Conservation (phyloP, 64 coral and sea anemone genomes). For the Actinia tenebrosa region DNA sequence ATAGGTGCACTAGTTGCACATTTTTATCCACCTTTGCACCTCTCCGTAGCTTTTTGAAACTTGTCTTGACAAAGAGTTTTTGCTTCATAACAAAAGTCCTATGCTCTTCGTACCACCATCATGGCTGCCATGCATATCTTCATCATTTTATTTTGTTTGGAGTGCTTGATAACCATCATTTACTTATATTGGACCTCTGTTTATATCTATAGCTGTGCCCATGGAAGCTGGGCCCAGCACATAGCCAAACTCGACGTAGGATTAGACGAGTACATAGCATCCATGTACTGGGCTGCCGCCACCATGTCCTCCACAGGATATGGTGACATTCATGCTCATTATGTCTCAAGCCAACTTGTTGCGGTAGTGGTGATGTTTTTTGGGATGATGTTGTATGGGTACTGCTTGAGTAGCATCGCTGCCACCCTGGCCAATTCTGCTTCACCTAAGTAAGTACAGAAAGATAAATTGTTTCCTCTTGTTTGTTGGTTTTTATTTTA, state of each 20-base stretch:
- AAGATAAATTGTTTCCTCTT: too few relatives aligned
- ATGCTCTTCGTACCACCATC: too few relatives aligned
- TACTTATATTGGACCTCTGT: too few relatives aligned
- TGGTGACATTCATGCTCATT: constrained; percentile 87
- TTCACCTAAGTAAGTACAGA: constrained; percentile 61
- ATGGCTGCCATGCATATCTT: too few relatives aligned
- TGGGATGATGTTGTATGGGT: constrained; percentile 77
- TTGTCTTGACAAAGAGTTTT: too few relatives aligned
- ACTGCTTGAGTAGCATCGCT: constrained; percentile 82
- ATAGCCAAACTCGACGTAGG: constrained; percentile 25
- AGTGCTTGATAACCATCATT: too few relatives aligned
- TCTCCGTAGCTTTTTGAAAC: too few relatives aligned
- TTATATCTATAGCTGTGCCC: background rate
- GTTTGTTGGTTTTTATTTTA: too few relatives aligned
- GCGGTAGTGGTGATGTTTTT: constrained; percentile 64
- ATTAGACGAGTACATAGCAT: constrained; percentile 47
- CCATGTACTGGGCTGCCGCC: constrained; percentile 87
- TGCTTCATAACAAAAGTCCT: too few relatives aligned
- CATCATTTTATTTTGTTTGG: too few relatives aligned
- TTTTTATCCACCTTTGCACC: too few relatives aligned
- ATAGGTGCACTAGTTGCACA: too few relatives aligned
- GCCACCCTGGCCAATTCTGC: constrained; percentile 78
- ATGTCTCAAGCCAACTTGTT: constrained; percentile 62
- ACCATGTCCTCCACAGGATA: constrained; percentile 89
- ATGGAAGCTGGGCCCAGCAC: constrained; percentile 73